phyloP scores from a whole-genome alignment of 2,888 invertebrate species.

The Campoplex nolae region DNA sequence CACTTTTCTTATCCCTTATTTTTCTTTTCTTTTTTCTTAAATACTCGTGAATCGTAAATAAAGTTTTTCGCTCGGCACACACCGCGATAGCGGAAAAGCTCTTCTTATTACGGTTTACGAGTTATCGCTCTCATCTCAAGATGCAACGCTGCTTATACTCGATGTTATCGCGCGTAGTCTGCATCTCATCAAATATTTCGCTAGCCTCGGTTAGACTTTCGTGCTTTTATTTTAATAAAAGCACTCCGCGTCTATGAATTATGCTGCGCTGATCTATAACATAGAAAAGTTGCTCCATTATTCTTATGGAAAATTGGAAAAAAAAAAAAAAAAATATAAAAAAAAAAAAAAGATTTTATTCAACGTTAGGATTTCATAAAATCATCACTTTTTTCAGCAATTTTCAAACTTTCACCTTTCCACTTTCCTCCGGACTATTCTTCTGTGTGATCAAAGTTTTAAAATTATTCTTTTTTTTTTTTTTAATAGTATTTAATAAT shows the following conservation, averaged over 20 bases:
- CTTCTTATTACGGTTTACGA: conserved; percentile 55
- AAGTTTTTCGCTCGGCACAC: conserved; percentile 47
- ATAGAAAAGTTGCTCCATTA: not conserved
- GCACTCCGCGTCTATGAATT: conserved; percentile 11
- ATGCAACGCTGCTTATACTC: conserved; percentile 2
- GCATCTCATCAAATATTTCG: conserved; percentile 28
- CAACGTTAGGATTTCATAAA: not conserved
- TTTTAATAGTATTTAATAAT: too few species aligned
- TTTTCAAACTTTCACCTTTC: not conserved
- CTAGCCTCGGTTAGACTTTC: not conserved
- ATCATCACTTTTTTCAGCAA: not conserved
- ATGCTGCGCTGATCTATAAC: not conserved
- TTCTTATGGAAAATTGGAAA: not conserved
- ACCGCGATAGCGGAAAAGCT: conserved; percentile 6
- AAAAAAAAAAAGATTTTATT: not conserved
- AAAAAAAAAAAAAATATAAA: not conserved
- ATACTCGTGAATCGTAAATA: conserved; percentile 44
- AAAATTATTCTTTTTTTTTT: too few species aligned
- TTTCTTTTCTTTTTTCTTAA: not conserved
- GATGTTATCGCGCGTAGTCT: conserved; percentile 2
- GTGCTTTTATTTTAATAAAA: not conserved
- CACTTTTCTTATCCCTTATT: not conserved
- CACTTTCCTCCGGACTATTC: too few species aligned
- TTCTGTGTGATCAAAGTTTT: not conserved
- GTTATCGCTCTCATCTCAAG: conserved; percentile 26